Evolutionary conservation across 2,113 vertebrate genomes (phyloP).

Genomic region (Cromileptes altivelis): DNA sequence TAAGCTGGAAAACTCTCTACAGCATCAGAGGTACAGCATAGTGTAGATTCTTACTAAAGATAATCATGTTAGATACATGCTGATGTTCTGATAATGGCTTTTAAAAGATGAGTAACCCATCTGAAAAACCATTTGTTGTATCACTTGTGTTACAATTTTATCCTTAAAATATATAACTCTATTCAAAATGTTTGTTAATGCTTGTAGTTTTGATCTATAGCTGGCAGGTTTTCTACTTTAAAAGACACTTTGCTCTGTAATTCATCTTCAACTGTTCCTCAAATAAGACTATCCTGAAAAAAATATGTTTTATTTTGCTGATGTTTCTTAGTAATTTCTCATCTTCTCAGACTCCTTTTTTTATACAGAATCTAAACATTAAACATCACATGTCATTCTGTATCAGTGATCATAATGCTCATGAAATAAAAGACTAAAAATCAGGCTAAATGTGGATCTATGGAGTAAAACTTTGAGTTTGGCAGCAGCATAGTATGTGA

Average conservation of each 20-base stretch:
- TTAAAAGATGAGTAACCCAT: neutral
- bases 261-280: neutral
- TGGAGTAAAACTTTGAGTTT: conserved; percentile 8
- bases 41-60: neutral
- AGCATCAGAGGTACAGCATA: conserved; percentile 80
- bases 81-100: neutral
- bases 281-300: neutral
- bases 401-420: neutral
- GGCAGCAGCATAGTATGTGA: neutral
- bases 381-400: neutral
- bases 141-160: neutral
- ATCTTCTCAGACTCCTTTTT: neutral
- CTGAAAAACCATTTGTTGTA: neutral
- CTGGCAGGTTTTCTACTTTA: neutral
- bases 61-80: neutral
- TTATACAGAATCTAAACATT: neutral
- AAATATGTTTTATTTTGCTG: neutral
- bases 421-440: neutral
- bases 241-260: neutral
- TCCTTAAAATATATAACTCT: neutral
- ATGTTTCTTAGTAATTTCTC: conserved; percentile 3
- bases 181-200: neutral
- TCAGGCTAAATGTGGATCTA: neutral
- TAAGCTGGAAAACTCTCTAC: conserved; percentile 82
- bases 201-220: neutral